Evolutionary conservation across 2,113 vertebrate species (phyloP), one percentile per base, ranked within the genome.

Genomic region (Dicrurus megarhynchus): DNA sequence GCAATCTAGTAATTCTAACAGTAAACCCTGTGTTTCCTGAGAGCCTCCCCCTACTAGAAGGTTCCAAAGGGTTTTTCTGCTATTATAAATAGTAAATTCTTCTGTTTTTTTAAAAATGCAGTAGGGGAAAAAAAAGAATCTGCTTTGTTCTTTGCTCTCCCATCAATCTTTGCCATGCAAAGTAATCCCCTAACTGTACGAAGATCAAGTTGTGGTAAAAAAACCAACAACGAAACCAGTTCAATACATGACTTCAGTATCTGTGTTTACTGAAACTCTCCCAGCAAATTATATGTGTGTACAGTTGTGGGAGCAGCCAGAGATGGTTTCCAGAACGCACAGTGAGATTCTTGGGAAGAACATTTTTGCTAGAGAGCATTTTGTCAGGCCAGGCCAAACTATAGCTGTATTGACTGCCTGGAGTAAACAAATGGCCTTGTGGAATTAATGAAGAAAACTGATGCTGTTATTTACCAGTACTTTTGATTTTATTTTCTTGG

Each of bases 321-420:
- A 74, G 83, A 26, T 69, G 60, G 69, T 81, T 95, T 97, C 93
- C 86, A 95, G 90, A 84, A 73, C 0, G 60, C 86, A 32, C 92
- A 75, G 65, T 18, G 47, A 89, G 85, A 93, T 93, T 92, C 90
- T 92, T 96, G 95, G 87, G 93, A 89, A 59, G 92, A 22, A 71
- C 44, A 37, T 16, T 80, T 84, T 96, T 96, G 92, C 95, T 97
- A 96, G 96, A 96, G 95, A 96, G 96, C 84, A 11, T 89, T 92
- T 94, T 65, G 76, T 95, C 73, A 94, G 77, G 83, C 55, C 53
- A 93, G 90, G 86, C 95, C 93, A 94, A 84, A 69, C n/a, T 86
- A 75, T 46, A 78, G 92, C 83, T 82, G 69, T 44, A 89, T 64
- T 30, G 90, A 84, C 77, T 79, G 83, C 65, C 88, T 21, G 30